Evolutionary conservation across 2,888 invertebrate species (phyloP).

Genomic region (Drosophila cognata): DNA sequence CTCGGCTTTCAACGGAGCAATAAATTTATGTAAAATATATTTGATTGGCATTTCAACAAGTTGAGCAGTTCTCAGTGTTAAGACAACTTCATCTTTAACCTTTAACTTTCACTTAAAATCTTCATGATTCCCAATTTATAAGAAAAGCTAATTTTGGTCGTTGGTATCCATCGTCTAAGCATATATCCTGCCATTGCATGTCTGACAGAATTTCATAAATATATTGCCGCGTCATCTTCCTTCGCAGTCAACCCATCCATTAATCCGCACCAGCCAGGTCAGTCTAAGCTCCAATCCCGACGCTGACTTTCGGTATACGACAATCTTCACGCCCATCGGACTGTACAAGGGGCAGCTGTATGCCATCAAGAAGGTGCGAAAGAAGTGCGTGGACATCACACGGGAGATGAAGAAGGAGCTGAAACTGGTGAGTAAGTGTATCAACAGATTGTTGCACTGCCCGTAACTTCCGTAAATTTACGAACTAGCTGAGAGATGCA

Average conservation of each 20-base stretch:
- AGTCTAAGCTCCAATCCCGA: conserved; percentile 97
- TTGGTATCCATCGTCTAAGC: conserved; percentile 17
- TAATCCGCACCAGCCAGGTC: conserved; percentile 93
- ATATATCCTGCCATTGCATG: conserved; percentile 38
- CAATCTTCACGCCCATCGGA: conserved; percentile 95
- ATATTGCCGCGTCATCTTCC: conserved; percentile 57
- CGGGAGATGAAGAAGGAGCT: conserved; percentile 96
- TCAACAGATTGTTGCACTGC: not conserved
- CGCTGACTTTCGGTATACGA: conserved; percentile 94
- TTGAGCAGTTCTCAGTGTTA: not conserved
- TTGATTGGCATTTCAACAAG: not conserved
- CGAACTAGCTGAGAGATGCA: conserved; percentile 92
- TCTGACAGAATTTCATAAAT: conserved; percentile 56
- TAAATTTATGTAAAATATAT: not conserved
- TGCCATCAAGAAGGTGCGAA: conserved; percentile 93
- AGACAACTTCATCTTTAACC: not conserved
- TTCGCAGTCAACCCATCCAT: conserved; percentile 86
- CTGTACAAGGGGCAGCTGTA: conserved; percentile 94
- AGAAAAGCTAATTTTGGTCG: not conserved
- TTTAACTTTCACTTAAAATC: not conserved
- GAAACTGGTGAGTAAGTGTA: conserved; percentile 89
- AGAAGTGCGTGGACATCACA: conserved; percentile 94
- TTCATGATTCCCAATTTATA: not conserved
- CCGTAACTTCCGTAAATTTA: not conserved
- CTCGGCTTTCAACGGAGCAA: not conserved